phyloP scores from a whole-genome alignment of 1,140 invertebrate genomes.

The Leptonema lineaticorne region DNA sequence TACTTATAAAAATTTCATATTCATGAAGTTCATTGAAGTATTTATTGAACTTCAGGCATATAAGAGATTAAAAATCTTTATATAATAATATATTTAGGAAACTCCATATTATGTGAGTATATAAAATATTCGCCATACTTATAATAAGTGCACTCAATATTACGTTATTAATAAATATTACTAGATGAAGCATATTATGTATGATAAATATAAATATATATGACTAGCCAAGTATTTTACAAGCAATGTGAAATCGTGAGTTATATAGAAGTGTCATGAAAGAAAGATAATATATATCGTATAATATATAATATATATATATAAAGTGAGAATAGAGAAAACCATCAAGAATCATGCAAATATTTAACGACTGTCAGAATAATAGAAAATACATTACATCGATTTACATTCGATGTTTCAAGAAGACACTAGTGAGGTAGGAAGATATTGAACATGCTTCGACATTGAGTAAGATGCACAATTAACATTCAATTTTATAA shows the following conservation, averaged over 20 bases:
- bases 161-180: not conserved
- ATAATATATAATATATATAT: slow-evolving; percentile 7
- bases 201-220: no score
- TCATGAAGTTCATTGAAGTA: no score
- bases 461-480: slow-evolving; percentile 38
- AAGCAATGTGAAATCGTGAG: slow-evolving; percentile 27
- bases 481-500: slow-evolving; percentile 21
- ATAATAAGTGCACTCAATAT: not conserved
- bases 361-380: not conserved
- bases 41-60: no score
- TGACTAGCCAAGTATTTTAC: slow-evolving; percentile 24
- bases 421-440: not conserved
- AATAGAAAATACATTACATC: slow-evolving; percentile 1
- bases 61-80: no score
- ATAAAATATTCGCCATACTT: no score
- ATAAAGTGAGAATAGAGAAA: slow-evolving; percentile 38
- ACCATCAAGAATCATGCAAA: slow-evolving; percentile 39
- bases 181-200: slow-evolving; percentile 15
- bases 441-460: slow-evolving; percentile 27
- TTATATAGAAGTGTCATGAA: slow-evolving; percentile 23
- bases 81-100: no score
- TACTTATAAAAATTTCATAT: no score
- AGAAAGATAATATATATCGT: no score
- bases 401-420: not conserved
- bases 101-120: no score